Conservation (phyloP, 2,888 invertebrate species). For the Nemapogon koenigi region DNA sequence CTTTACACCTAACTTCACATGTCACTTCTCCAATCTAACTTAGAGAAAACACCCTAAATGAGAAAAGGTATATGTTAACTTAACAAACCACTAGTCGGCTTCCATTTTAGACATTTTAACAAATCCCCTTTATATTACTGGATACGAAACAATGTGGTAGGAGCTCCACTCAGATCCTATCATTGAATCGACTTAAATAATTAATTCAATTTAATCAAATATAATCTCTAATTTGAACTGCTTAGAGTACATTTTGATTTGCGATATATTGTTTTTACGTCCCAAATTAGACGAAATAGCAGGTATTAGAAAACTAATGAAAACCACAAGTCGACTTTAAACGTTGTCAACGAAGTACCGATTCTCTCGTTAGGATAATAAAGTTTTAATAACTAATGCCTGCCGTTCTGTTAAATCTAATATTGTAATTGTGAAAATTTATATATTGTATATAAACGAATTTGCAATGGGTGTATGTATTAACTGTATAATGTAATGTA, state of each 20-base stretch:
- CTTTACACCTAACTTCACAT: no score
- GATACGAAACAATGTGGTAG: constrained; percentile 41
- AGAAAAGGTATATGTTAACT: no score
- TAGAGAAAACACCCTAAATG: no score
- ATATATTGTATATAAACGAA: no score
- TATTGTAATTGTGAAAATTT: no score
- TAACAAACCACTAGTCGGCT: constrained; percentile 5
- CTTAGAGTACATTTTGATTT: constrained; percentile 23
- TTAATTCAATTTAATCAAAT: constrained; percentile 18
- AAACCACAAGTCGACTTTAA: constrained; percentile 45
- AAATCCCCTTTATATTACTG: constrained; percentile 9
- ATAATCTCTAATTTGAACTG: constrained; percentile 16
- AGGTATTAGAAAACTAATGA: constrained; percentile 55
- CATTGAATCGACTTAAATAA: constrained; percentile 36
- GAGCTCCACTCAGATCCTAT: constrained; percentile 26
- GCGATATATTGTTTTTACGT: constrained; percentile 24
- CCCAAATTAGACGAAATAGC: constrained; percentile 54
- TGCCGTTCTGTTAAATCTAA: no score
- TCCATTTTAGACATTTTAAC: constrained; percentile 4
- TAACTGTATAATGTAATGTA: no score
- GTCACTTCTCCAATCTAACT: no score
- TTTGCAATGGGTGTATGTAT: no score
- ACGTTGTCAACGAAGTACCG: no score
- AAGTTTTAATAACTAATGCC: no score
- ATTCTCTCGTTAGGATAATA: no score